Percentiles rank a stretch among this genome's conserved stretches.
Conservation (phyloP, 2,113 vertebrate species). For the Cichladusa arquata region DNA sequence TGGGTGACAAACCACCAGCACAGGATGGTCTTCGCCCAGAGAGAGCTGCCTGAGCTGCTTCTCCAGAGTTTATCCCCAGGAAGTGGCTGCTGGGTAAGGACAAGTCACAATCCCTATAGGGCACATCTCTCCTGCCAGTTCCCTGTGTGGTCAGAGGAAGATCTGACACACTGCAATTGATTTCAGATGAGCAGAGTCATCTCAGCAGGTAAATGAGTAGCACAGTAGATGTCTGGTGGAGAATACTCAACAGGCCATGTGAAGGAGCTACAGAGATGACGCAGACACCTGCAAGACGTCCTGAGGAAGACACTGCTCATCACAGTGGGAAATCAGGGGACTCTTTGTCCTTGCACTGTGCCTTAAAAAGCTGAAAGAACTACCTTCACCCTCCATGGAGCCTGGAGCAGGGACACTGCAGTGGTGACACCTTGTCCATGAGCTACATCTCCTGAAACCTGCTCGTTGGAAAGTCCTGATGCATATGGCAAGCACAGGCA, state of each 20-base stretch:
- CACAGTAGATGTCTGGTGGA: background rate
- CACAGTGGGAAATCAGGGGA: background rate
- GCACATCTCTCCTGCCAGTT: background rate
- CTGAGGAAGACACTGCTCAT: background rate
- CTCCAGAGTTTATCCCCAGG: background rate
- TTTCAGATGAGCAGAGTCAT: background rate
- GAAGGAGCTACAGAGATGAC: background rate
- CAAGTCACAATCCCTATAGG: background rate
- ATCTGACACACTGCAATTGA: background rate
- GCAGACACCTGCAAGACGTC: background rate
- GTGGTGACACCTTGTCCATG: rapidly evolving
- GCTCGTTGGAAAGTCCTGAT: background rate
- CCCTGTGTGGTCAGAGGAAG: background rate
- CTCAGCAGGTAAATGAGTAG: background rate
- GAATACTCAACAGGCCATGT: background rate
- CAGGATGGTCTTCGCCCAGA: background rate
- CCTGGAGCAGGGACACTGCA: rapidly evolving
- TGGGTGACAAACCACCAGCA: background rate
- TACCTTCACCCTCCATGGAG: rapidly evolving
- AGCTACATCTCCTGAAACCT: background rate
- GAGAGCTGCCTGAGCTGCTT: background rate
- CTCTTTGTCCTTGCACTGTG: background rate
- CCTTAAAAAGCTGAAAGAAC: background rate
- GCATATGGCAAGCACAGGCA: background rate
- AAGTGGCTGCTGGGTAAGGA: background rate